phyloP scores from a whole-genome alignment of 2,888 invertebrate genomes.

The Meliscaeva auricollis region DNA sequence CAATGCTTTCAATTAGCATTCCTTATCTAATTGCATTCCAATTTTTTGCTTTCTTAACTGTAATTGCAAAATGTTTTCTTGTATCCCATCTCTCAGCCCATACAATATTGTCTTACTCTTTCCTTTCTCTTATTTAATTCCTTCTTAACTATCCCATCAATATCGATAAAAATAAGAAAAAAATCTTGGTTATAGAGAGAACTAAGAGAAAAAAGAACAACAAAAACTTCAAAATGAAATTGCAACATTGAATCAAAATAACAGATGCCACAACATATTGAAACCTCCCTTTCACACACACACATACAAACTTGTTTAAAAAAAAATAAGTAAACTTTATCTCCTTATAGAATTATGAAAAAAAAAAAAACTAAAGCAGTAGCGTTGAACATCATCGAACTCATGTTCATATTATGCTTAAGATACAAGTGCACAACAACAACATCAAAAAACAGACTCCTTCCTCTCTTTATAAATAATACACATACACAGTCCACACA shows the following conservation, averaged over 20 bases:
- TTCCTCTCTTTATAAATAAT: slow-evolving; percentile 4
- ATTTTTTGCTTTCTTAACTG: neutral
- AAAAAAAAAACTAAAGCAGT: slow-evolving; percentile 41
- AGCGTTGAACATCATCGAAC: slow-evolving; percentile 60
- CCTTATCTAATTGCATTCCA: slow-evolving; percentile 35
- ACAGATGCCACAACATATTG: slow-evolving; percentile 49
- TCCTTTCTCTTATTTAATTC: slow-evolving; percentile 39
- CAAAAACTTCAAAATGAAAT: slow-evolving; percentile 45
- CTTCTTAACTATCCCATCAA: slow-evolving; percentile 33
- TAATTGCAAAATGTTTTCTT: slow-evolving; percentile 18
- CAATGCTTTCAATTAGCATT: slow-evolving; percentile 22
- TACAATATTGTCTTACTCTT: slow-evolving; percentile 34
- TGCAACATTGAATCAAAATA: slow-evolving; percentile 61
- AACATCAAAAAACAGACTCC: slow-evolving; percentile 19
- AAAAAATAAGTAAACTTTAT: slow-evolving; percentile 5
- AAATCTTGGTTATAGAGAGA: too few relatives aligned
- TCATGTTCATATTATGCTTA: slow-evolving; percentile 67
- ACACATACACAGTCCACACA: neutral
- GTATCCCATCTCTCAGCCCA: neutral
- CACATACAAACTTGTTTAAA: neutral
- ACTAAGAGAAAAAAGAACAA: slow-evolving; percentile 12
- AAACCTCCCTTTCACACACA: slow-evolving; percentile 19
- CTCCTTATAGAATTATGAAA: slow-evolving; percentile 19
- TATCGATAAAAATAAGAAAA: slow-evolving; percentile 19
- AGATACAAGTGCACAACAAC: slow-evolving; percentile 39